Conservation (phyloP, 2,888 invertebrate genomes). For the Eucera pruinosa region DNA sequence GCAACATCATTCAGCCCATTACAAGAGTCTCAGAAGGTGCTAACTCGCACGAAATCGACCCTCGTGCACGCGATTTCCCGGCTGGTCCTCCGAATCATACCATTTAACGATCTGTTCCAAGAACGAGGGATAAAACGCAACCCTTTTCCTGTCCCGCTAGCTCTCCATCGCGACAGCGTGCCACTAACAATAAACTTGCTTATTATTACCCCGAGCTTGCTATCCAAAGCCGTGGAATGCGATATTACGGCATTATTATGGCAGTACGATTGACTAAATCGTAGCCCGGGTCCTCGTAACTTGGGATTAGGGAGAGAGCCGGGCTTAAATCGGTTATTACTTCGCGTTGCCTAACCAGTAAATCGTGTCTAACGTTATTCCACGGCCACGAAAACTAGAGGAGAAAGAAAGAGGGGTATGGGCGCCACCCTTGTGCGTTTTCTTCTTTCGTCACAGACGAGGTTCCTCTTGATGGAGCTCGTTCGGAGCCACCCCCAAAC, state of each 20-base stretch:
- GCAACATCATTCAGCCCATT: conserved; percentile 24
- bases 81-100: neutral
- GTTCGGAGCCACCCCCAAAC: conserved; percentile 3
- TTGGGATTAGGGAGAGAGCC: conserved; percentile 67
- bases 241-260: conserved; percentile 73
- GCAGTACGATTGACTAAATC: conserved; percentile 76
- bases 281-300: conserved; percentile 73
- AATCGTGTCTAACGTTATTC: conserved; percentile 69
- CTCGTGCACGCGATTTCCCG: conserved; percentile 1
- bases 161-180: conserved; percentile 18
- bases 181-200: conserved; percentile 69
- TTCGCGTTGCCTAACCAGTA: conserved; percentile 69
- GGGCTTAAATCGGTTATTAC: conserved; percentile 75
- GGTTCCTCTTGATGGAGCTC: conserved; percentile 23
- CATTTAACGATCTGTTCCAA: conserved; percentile 11
- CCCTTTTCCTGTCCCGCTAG: conserved; percentile 35
- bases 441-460: conserved; percentile 21
- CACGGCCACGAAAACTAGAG: conserved; percentile 48
- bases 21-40: conserved; percentile 16
- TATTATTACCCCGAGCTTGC: conserved; percentile 67
- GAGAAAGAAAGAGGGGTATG: conserved; percentile 10
- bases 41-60: conserved; percentile 8
- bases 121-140: conserved; percentile 18
- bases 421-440: conserved; percentile 7
- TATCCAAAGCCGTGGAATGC: conserved; percentile 55